These are phyloP conservation scores for Neodon shergylaensis DNA, from an alignment of 2,113 vertebrate species.

Conservation along the genomic window DNA sequence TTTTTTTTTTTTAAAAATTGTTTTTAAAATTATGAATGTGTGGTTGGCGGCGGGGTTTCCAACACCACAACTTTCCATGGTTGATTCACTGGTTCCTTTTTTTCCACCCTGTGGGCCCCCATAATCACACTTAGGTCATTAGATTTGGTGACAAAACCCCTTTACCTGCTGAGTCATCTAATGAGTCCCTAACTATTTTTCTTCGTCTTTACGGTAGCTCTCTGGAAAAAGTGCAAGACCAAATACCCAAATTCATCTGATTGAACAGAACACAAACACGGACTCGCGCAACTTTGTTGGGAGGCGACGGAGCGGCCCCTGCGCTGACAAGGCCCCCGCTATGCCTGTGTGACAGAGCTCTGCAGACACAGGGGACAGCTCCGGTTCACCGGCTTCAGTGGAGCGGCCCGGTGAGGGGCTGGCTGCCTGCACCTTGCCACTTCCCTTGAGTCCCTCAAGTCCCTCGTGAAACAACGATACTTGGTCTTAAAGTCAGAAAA, in stretches of 20 bases:
- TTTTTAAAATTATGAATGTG: neutral
- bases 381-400: accelerated
- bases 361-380: too few relatives aligned
- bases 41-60: neutral
- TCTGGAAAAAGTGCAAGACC: neutral
- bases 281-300: neutral
- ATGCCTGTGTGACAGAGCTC: neutral
- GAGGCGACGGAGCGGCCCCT: accelerated
- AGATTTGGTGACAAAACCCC: neutral
- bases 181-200: neutral
- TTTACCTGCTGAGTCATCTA: too few relatives aligned
- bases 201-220: neutral
- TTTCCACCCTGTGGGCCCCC: neutral
- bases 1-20: neutral
- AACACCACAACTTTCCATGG: too few relatives aligned
- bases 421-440: neutral
- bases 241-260: constrained; percentile 5
- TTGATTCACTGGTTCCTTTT: neutral
- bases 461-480: neutral
- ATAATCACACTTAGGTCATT: neutral
- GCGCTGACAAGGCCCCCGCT: neutral
- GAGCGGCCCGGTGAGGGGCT: neutral
- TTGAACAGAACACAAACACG: neutral
- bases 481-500: neutral
- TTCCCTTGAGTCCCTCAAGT: neutral